Percentiles rank a stretch among this genome's conserved stretches.
Evolutionary conservation across 2,888 invertebrate genomes (phyloP).

Genomic region (Drosophila antonietae): DNA sequence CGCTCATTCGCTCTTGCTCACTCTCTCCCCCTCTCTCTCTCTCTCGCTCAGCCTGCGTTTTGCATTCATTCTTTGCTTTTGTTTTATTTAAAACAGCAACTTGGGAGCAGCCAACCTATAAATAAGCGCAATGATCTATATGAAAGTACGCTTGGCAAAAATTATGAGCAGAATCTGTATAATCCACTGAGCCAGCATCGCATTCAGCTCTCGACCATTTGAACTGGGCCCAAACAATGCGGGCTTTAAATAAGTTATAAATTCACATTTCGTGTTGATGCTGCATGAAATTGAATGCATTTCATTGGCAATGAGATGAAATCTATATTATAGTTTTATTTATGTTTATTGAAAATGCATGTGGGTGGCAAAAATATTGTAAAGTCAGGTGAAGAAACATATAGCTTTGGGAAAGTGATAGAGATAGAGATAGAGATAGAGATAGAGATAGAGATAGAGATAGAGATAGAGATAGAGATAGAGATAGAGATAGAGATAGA

Average conservation of each 20-base stretch:
- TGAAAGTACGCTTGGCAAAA: slow-evolving; percentile 12
- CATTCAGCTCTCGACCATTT: neutral
- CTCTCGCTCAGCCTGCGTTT: slow-evolving; percentile 8
- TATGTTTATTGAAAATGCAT: neutral
- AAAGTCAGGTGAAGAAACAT: neutral
- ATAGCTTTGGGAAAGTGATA: too few relatives aligned
- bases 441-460: too few relatives aligned
- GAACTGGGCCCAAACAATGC: slow-evolving; percentile 1
- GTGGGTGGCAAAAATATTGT: neutral
- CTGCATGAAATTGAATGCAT: neutral
- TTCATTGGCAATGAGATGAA: neutral
- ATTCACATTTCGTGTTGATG: neutral
- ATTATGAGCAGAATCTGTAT: neutral
- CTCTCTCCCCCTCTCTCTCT: neutral
- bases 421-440: too few relatives aligned
- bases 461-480: too few relatives aligned
- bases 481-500: too few relatives aligned
- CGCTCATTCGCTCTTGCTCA: neutral
- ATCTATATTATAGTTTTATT: neutral
- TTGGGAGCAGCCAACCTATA: slow-evolving; percentile 31
- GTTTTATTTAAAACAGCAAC: slow-evolving; percentile 34
- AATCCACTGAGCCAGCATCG: neutral
- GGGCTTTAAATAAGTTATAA: neutral
- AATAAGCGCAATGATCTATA: slow-evolving; percentile 31
- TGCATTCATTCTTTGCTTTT: neutral